Evolutionary conservation across 23 tunicate genomes (phyloP), one percentile per base, ranked within the genome.

Genomic region (Halocynthia roretzi): DNA sequence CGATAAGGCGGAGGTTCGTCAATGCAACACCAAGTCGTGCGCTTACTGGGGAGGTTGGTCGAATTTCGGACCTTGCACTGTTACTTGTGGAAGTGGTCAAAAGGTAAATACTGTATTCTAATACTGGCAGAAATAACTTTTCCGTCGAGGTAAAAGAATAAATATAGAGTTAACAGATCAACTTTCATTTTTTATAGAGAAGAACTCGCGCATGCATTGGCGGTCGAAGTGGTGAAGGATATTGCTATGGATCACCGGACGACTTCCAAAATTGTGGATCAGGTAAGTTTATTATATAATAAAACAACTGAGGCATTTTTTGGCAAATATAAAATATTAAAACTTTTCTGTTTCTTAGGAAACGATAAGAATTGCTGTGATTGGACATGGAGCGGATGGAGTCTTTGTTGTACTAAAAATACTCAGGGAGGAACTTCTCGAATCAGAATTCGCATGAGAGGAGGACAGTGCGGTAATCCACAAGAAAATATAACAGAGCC

Each of bases 21-120:
- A 66, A 6, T 94, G 99, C 87, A 94, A 94, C 95, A 84, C 91
- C 12, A 40, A 62, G 48, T 73, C 77, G 17, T 92, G 98, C 70
- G 88, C 98, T 67, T 82, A 87, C 62, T 92, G 98, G 98, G 92
- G 80, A 20, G 98, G 98, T 7, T 95, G 99, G 99, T 52, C 92
- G 9, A 76, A 72, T 51, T 95, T 88, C 93, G 93, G 91, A 11
- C 81, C 84, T 8, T 95, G 99, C 78, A 64, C 81, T 15, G 54
- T 68, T 48, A 53, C 97, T 6, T 95, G 99, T 62, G 98, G 98
- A 2, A 48, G 76, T 21, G 92, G 87, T 72, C 8, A 57, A 52
- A 76, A 85, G 61, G 77, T 81, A 6, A 66, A 85, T 11, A 81
- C 62, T 89, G 96, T 63, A n/a, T n/a, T n/a, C n/a, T n/a, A n/a